phyloP scores from a whole-genome alignment of 1,140 invertebrate species.

The Apocrypta bakeri region DNA sequence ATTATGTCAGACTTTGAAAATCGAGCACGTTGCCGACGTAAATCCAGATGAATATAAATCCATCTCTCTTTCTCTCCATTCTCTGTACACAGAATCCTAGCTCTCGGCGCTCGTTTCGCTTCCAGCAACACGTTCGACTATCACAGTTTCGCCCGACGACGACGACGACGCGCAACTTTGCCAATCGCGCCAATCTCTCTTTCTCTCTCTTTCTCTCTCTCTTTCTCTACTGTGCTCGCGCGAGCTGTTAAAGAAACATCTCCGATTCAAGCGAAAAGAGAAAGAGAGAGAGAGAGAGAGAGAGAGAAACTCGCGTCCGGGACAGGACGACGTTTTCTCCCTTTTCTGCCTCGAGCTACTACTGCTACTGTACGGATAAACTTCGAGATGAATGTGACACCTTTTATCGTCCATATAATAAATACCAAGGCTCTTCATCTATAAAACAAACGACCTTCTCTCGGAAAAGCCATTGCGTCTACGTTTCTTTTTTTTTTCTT shows the following conservation, averaged over 20 bases:
- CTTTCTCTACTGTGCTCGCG: no score
- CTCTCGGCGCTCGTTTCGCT: background rate
- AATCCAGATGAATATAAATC: slow-evolving; percentile 40
- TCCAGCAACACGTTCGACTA: background rate
- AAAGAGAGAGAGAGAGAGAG: slow-evolving; percentile 41
- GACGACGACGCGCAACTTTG: background rate
- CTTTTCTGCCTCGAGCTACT: slow-evolving; percentile 22
- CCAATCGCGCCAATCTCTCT: slow-evolving; percentile 19
- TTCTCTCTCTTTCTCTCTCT: no score
- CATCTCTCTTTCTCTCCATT: background rate
- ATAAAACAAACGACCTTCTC: slow-evolving; percentile 66
- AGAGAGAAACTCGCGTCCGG: slow-evolving; percentile 40
- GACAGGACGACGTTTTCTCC: slow-evolving; percentile 7
- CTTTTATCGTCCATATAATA: slow-evolving; percentile 71
- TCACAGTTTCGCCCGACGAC: background rate
- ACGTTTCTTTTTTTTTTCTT: slow-evolving; percentile 19
- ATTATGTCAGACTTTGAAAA: background rate
- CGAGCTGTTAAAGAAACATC: slow-evolving; percentile 62
- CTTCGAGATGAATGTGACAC: slow-evolving; percentile 70
- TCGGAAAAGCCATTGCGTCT: slow-evolving; percentile 33
- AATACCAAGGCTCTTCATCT: slow-evolving; percentile 67
- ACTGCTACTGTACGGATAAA: slow-evolving; percentile 58
- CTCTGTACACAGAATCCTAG: background rate
- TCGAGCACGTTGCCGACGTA: slow-evolving; percentile 2
- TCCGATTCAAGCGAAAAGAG: slow-evolving; percentile 54